Evolutionary conservation across 2,113 vertebrate genomes (phyloP), one percentile per base, ranked within the genome.

Genomic region (Eptesicus fuscus): DNA sequence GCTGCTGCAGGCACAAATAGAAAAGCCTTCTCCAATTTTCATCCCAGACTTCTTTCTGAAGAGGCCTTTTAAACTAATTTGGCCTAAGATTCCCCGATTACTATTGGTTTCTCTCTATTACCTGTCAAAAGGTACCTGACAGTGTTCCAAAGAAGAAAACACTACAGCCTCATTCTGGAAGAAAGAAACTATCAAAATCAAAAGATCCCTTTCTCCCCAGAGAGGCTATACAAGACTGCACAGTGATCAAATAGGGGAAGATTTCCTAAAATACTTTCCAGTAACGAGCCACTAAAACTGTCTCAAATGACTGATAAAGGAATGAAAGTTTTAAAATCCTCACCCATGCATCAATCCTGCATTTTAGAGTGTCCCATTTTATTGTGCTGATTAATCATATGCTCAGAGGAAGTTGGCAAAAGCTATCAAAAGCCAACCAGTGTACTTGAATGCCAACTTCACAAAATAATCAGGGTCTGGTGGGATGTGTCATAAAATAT

Each of bases 401-500:
- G 74, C 97, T 95, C 88, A 95, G 93, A 96, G 86, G 85, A 98
- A 98, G 95, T 71, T 98, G 97, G 98, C 97, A 98, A 98, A 95
- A 97, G 91, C 88, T 95, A 97, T 98, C 97, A 98, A 97, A 98
- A 98, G 86, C 83, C 79, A 97, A 96, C 95, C 28, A 89, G 71
- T 96, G 83, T 93, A 96, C 97, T 96, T 93, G 96, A 98, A 98
- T 97, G 96, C 94, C 97, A 98, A 90, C 95, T 97, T 97, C 97
- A 97, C 90, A 97, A 97, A 98, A 97, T 98, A 98, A 98, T 98
- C 98, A 97, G 63, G 56, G 77, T 97, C 97, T 98, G 94, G 96
- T 20, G 96, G 97, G 95, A 98, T 96, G 80, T 96, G 88, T 98
- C 97, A 98, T 97, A 96, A 98, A 98, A 97, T 97, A 98, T 96